Evolutionary conservation across 2,797 vertebrate species (phyloP).

Genomic region (Anabacerthia variegaticeps): DNA sequence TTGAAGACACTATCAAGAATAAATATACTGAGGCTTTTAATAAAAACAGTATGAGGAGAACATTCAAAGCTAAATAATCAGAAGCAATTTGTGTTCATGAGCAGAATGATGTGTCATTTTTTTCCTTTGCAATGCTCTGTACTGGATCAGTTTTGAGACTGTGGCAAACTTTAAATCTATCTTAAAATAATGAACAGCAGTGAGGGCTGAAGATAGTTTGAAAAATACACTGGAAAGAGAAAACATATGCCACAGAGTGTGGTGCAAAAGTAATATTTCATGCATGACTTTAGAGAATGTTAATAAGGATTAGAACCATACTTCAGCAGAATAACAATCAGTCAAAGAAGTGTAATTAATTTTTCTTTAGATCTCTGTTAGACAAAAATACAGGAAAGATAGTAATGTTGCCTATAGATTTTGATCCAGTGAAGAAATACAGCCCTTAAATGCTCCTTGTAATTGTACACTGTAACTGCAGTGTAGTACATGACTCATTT

Average conservation of each 20-base stretch:
- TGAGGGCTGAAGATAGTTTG: constrained; percentile 78
- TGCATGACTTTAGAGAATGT: constrained; percentile 88
- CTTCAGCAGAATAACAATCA: constrained; percentile 82
- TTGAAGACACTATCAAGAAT: constrained; percentile 81
- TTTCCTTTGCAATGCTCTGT: constrained; percentile 42
- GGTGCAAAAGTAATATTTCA: constrained; percentile 88
- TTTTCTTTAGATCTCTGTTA: constrained; percentile 79
- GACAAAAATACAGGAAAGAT: constrained; percentile 68
- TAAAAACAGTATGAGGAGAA: constrained; percentile 77
- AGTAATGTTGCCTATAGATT: constrained; percentile 46
- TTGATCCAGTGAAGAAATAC: neutral
- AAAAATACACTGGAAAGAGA: constrained; percentile 88
- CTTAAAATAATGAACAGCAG: constrained; percentile 88
- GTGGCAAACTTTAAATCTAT: constrained; percentile 81
- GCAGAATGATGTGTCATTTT: constrained; percentile 69
- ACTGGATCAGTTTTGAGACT: constrained; percentile 73
- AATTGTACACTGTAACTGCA: constrained; percentile 34
- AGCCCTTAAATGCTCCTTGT: constrained; percentile 15
- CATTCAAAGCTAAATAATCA: constrained; percentile 78
- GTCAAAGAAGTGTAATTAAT: constrained; percentile 79
- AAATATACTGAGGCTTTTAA: constrained; percentile 77
- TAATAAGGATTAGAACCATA: constrained; percentile 93
- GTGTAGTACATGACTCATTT: constrained; percentile 40
- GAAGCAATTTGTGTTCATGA: constrained; percentile 77
- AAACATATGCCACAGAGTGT: constrained; percentile 86